phyloP scores from a whole-genome alignment of 2,888 invertebrate genomes.

The Microlaimidae sp. region DNA sequence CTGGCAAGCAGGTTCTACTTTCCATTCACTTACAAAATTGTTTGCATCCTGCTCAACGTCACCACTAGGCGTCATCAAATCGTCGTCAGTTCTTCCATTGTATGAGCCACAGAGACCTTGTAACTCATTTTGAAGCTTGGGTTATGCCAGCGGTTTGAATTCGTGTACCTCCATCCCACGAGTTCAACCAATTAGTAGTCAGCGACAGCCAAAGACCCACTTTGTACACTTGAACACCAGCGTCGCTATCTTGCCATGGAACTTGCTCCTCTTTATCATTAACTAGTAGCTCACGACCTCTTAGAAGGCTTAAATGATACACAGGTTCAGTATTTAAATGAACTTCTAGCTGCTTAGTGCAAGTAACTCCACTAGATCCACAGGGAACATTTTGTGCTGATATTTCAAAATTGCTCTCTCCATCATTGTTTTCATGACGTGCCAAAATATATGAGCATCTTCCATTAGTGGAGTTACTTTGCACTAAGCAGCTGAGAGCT shows the following conservation, averaged over 20 bases:
- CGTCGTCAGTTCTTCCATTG: constrained; percentile 63
- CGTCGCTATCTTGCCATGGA: no score
- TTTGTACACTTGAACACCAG: constrained; percentile 47
- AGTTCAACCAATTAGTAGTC: constrained; percentile 56
- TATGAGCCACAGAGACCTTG: constrained; percentile 78
- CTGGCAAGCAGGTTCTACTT: constrained; percentile 55
- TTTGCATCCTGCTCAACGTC: constrained; percentile 59
- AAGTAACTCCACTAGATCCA: constrained; percentile 65
- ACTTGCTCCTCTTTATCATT: background rate
- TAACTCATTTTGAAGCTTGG: constrained; percentile 38
- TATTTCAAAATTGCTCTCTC: no score
- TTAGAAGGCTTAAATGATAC: constrained; percentile 1
- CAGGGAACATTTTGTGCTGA: constrained; percentile 68
- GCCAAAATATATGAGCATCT: constrained; percentile 53
- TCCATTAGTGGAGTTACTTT: constrained; percentile 75
- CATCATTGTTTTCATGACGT: background rate
- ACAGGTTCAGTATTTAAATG: constrained; percentile 18
- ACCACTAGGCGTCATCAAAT: constrained; percentile 65
- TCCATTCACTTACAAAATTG: constrained; percentile 77
- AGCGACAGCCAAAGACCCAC: constrained; percentile 60
- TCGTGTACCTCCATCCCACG: constrained; percentile 76
- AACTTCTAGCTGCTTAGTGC: constrained; percentile 62
- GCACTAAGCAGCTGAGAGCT: constrained; percentile 65
- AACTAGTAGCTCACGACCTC: constrained; percentile 6
- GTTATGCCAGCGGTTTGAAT: constrained; percentile 44